phyloP scores from a whole-genome alignment of 2,113 vertebrate genomes.

The Hippocampus zosterae region DNA sequence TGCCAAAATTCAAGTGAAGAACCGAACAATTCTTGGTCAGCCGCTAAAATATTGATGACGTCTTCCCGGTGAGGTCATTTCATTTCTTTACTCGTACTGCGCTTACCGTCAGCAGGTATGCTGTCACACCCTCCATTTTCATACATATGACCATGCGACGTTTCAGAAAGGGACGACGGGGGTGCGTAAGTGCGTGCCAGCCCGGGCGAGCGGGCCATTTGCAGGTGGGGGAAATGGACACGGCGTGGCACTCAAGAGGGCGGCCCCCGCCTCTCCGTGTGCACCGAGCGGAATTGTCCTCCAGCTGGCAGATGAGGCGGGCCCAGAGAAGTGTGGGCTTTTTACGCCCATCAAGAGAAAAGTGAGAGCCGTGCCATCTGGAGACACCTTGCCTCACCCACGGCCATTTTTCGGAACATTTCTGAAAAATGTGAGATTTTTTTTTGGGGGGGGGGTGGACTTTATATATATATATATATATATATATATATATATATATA shows the following conservation, averaged over 20 bases:
- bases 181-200: slow-evolving; percentile 4
- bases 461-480: too few relatives aligned
- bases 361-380: neutral
- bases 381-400: neutral
- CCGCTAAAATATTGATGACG: slow-evolving; percentile 1
- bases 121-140: slow-evolving; percentile 3
- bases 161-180: slow-evolving; percentile 3
- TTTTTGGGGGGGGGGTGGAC: too few relatives aligned
- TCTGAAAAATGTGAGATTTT: too few relatives aligned
- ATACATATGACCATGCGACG: slow-evolving; percentile 1
- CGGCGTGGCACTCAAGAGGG: slow-evolving; percentile 7
- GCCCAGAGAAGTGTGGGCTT: neutral
- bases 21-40: neutral
- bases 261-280: slow-evolving; percentile 1
- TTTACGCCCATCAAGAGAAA: neutral
- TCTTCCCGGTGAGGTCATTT: slow-evolving; percentile 5
- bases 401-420: neutral
- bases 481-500: too few relatives aligned
- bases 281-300: slow-evolving; percentile 3
- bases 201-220: slow-evolving; percentile 1
- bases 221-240: slow-evolving; percentile 11
- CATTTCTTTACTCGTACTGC: neutral
- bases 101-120: slow-evolving; percentile 10
- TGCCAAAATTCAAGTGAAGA: neutral
- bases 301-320: slow-evolving; percentile 1